Evolutionary conservation across 2,888 invertebrate species (phyloP), one percentile per base, ranked within the genome.

Genomic region (Drosophila koepferae): DNA sequence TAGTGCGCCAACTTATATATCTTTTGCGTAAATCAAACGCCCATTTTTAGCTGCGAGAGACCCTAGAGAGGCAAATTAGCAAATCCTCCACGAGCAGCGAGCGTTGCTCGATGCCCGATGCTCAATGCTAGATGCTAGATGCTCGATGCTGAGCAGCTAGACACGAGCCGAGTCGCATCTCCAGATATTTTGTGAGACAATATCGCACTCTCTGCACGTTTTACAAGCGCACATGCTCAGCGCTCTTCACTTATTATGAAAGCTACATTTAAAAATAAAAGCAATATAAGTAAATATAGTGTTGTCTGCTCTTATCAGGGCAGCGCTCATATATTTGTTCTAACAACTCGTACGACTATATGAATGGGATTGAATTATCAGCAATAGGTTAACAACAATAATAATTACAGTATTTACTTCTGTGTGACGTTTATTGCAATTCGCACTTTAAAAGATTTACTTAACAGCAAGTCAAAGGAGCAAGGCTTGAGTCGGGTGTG

Each of bases 21-120:
- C 53, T 67, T 62, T 66, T 74, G 81, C 83, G 77, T 85, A 74
- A 85, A 81, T 81, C 77, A 81, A 85, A 87, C 79, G 72, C 73
- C 72, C 83, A 85, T 81, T 85, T 85, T 82, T 79, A 81, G 81
- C 68, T 3, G 48, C 43, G 51, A 66, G 56, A 71, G 54, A 40
- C 40, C 18, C 18, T 18, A 60, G 54, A 38, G 48, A 36, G 49
- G 48, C 48, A 75, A 79, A 81, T 76, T 71, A 72, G 63, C 72
- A 71, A 81, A 84, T 86, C 84, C 84, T 87, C 67, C 54, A 10
- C 28, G 10, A 16, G n/a, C 62, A 44, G 48, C 34, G 55, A 8
- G 6, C 38, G n/a, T n/a, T 16, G 69, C 46, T n/a, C 49, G 49
- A n/a, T 16, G 46, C 20, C 2, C 20, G 44, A 5, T 43, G 10